A percentile compares a stretch with the other conserved stretches of the same genome.
Evolutionary conservation across 2,113 vertebrate species (phyloP).

Genomic region (Scartelaos histophorus): DNA sequence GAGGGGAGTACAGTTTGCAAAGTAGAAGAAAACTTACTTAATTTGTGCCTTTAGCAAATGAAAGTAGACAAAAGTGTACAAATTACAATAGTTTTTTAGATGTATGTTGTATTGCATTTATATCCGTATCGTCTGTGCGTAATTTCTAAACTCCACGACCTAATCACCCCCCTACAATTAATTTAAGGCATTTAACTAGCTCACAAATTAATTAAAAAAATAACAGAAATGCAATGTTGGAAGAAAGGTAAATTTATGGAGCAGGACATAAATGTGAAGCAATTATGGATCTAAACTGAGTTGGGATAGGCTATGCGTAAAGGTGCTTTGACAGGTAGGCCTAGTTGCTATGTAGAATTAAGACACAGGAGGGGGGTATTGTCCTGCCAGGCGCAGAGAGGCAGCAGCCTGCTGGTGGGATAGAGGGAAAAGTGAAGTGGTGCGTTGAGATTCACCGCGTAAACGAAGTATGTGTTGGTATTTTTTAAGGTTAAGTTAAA

Average conservation of each 20-base stretch:
- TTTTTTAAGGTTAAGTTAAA: neutral
- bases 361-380: slow-evolving; percentile 74
- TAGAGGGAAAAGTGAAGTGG: slow-evolving; percentile 32
- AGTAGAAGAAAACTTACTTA: neutral
- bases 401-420: neutral
- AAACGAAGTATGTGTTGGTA: neutral
- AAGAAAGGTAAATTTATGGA: neutral
- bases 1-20: neutral
- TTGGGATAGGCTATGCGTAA: neutral
- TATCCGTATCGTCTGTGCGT: no score
- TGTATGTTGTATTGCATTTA: neutral
- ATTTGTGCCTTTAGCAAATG: neutral
- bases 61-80: neutral
- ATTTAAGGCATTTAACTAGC: neutral
- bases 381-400: slow-evolving; percentile 39
- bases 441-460: slow-evolving; percentile 38
- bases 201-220: neutral
- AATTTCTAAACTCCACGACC: neutral
- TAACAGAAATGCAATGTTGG: neutral
- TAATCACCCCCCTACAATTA: neutral
- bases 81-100: neutral
- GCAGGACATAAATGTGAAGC: neutral
- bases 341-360: slow-evolving; percentile 57
- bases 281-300: neutral
- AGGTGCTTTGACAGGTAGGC: neutral